A percentile compares a stretch with the other conserved stretches of the same genome.
Evolutionary conservation across 2,888 invertebrate species (phyloP).

Genomic region (Gerris lacustris): DNA sequence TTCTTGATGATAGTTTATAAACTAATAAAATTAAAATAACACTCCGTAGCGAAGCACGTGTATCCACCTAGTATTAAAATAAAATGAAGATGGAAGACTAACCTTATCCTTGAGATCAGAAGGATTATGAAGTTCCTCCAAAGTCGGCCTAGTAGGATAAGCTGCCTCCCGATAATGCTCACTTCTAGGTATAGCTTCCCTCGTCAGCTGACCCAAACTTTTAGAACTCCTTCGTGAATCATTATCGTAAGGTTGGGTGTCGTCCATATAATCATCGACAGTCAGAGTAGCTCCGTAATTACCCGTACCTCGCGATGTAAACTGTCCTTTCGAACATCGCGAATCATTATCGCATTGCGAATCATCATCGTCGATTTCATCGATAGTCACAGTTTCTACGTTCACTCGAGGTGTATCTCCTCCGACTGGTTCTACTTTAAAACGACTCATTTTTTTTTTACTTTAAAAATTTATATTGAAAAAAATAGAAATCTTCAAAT

Average conservation of each 20-base stretch:
- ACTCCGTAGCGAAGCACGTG: no score
- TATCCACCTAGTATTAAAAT: no score
- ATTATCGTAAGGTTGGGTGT: slow-evolving; percentile 6
- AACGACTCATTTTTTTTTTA: not conserved
- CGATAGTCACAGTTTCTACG: not conserved
- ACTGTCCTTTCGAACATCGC: no score
- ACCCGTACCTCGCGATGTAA: not conserved
- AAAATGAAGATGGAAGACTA: not conserved
- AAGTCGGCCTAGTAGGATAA: slow-evolving; percentile 71
- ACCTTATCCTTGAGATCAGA: slow-evolving; percentile 36
- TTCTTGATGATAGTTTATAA: no score
- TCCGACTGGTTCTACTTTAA: slow-evolving; percentile 4
- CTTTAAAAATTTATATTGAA: not conserved
- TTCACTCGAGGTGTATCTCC: not conserved
- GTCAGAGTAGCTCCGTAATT: not conserved
- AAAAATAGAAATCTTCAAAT: no score
- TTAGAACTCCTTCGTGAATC: slow-evolving; percentile 60
- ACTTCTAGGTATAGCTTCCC: slow-evolving; percentile 72
- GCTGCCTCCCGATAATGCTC: slow-evolving; percentile 82
- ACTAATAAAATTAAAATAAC: no score
- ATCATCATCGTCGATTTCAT: not conserved
- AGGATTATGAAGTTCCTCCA: slow-evolving; percentile 78
- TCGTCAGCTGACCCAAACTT: slow-evolving; percentile 56
- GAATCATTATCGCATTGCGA: not conserved
- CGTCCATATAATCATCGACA: not conserved